Base-by-base conservation (phyloP, 2,113 vertebrate genomes). In the Grallaria varia region DNA sequence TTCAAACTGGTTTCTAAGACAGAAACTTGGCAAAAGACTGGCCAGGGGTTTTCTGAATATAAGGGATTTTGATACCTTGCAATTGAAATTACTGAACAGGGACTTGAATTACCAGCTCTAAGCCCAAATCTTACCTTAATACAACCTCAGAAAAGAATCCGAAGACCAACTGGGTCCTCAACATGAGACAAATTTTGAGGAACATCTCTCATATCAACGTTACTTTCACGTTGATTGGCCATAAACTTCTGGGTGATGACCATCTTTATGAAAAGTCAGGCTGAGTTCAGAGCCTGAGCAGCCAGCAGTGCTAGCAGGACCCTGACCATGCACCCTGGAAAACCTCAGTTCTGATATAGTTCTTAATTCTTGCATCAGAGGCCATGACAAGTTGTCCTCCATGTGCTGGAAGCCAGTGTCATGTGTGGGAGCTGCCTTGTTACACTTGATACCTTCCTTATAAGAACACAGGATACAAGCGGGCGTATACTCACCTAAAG, bases 1-100 rank as follows among this genome's bases (percentile, higher is more conserved):
- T 42, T 90, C 68, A 68, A 40, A 64, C 35, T 33, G 14, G n/a
- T 75, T 81, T 87, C 64, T 93, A 60, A 81, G 79, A 71, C 47
- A 84, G 78, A 94, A 95, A 74, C 20, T 37, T 37, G 47, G 31
- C 47, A 77, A 92, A 84, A 17, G 45, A 42, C n/a, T 53, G 23
- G 24, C 2, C 5, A 64, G 15, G 12, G 18, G 5, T 44, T 86
- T 75, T 81, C 59, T 78, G 76, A 55, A 68, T 37, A 50, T 2
- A 2, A 64, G 86, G 68, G 31, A 9, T 71, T 90, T 86, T 89
- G 81, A 53, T 33, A 80, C 75, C 45, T 87, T 73, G n/a, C 11
- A 75, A 23, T 44, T 86, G 31, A 90, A 92, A 84, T 93, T 15
- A 49, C 23, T 18, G 12, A 77, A 67, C 9, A 37, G 12, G 14